phyloP scores from a whole-genome alignment of 2,113 vertebrate species.

The Salvator merianae region DNA sequence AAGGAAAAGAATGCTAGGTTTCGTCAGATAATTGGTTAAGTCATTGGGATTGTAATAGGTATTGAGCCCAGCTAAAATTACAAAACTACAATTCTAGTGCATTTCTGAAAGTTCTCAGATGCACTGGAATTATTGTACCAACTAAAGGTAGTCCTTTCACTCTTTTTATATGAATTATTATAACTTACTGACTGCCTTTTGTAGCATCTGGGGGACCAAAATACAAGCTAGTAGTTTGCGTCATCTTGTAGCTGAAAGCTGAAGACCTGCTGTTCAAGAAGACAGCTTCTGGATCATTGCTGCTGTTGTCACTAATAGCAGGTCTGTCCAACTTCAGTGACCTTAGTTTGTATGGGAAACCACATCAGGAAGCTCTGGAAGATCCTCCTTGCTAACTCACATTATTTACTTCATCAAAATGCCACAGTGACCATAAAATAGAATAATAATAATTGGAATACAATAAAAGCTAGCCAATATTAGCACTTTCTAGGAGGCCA shows the following conservation, averaged over 20 bases:
- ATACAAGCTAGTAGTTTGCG: no score
- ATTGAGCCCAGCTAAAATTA: background rate
- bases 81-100: background rate
- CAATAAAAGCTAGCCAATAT: no score
- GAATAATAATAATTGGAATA: no score
- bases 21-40: background rate
- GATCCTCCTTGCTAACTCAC: no score
- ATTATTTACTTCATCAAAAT: no score
- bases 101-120: background rate
- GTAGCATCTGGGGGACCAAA: background rate
- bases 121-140: background rate
- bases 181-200: background rate
- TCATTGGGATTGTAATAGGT: background rate
- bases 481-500: no score
- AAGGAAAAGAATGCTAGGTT: background rate
- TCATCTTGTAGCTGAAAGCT: no score
- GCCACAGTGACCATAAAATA: no score
- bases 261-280: no score
- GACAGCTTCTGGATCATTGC: background rate
- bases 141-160: background rate
- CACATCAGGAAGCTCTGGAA: no score
- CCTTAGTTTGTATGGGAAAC: background rate
- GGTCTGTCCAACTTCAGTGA: background rate
- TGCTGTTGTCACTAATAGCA: background rate
- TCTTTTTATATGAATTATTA: background rate